Evolutionary conservation across 2,888 invertebrate genomes (phyloP), one percentile per base, ranked within the genome.

Genomic region (Nomada ferruginata): DNA sequence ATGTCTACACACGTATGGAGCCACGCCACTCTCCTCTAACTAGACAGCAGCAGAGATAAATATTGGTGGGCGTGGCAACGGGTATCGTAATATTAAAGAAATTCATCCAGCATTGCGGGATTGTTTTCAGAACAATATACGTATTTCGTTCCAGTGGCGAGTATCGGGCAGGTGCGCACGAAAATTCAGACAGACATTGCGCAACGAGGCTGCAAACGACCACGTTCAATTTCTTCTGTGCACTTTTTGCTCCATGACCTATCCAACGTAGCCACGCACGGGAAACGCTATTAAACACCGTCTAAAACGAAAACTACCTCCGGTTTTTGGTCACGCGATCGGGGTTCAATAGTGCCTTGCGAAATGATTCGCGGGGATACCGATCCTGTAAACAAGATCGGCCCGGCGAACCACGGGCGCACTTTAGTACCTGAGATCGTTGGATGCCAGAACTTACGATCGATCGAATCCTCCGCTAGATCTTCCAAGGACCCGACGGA

Each of bases 271-370:
- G 63, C 57, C 68, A 52, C 42, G 61, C 55, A 53, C 52, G 59
- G 69, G 60, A 73, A 65, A 65, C 74, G 23, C 50, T 20, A 44
- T 47, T 65, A 64, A 64, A 20, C 53, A 36, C n/a, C n/a, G 44
- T 61, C 47, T 36, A 26, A 76, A 55, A 55, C 42, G 76, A 68
- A 76, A 70, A 61, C 29, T 20, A 13, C 7, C 60, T 26, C 60
- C 18, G 52, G 44, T 65, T 36, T 53, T 36, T 65, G 70, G 70
- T 71, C 77, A 71, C 77, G 77, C 77, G 78, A 71, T 57, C 63
- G 23, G 18, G 59, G 53, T 20, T 68, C 50, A 76, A 76, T 80
- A 73, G n/a, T 23, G 13, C 2, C 18, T 82, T 76, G 59, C 75
- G 68, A 72, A 80, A 84, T 69, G 23, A 20, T 52, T 61, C 53